phyloP scores from a whole-genome alignment of 2,888 invertebrate species.

The Tachina fera region DNA sequence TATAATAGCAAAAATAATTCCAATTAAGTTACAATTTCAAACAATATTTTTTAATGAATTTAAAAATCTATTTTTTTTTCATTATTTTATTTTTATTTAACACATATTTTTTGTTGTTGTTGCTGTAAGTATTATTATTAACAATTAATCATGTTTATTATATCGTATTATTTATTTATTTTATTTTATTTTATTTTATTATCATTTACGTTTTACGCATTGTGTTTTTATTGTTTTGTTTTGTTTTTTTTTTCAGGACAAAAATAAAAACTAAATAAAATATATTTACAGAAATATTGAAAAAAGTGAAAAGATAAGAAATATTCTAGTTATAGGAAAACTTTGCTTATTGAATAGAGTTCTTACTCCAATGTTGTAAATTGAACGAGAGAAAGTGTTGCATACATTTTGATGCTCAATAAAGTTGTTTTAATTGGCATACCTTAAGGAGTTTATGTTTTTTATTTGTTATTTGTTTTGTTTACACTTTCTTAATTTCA shows the following conservation, averaged over 20 bases:
- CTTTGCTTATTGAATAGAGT: neutral
- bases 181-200: conserved; percentile 36
- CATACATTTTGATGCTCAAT: neutral
- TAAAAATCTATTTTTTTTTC: conserved; percentile 2
- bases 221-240: conserved; percentile 28
- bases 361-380: conserved; percentile 7
- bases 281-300: conserved; percentile 54
- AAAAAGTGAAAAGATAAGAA: conserved; percentile 21
- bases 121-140: conserved; percentile 24
- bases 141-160: conserved; percentile 57
- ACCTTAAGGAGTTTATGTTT: neutral
- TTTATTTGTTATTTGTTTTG: neutral
- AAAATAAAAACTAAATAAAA: conserved; percentile 58
- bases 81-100: conserved; percentile 31
- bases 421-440: neutral
- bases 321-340: neutral
- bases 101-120: neutral
- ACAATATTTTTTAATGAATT: conserved; percentile 36
- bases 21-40: conserved; percentile 48
- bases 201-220: conserved; percentile 59
- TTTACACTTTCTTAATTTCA: neutral
- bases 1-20: conserved; percentile 42
- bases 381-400: conserved; percentile 3
- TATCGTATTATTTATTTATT: conserved; percentile 10
- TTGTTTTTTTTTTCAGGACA: conserved; percentile 19